Percentiles rank a stretch among this genome's conserved stretches.
These are phyloP conservation scores for Mimas tiliae DNA, from an alignment of 2,888 invertebrate genomes.

Conservation along the genomic window DNA sequence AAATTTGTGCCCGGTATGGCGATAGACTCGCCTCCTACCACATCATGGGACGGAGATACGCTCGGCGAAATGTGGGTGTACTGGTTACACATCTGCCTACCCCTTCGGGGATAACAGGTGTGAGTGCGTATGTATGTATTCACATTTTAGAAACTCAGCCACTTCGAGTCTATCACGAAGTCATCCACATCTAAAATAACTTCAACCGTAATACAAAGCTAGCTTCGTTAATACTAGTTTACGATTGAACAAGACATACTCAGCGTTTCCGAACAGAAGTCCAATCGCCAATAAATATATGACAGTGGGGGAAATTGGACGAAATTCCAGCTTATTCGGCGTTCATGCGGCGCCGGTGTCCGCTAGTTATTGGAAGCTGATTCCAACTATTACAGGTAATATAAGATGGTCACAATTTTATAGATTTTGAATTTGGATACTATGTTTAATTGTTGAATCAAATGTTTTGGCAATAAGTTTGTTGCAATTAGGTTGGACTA, in stretches of 20 bases:
- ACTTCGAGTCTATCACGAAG: neutral
- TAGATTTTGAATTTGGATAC: neutral
- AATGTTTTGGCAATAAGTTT: no score
- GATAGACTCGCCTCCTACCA: no score
- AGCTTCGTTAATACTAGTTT: conserved; percentile 27
- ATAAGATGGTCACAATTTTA: neutral
- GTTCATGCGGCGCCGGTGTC: conserved; percentile 38
- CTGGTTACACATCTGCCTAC: no score
- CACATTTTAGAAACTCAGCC: no score
- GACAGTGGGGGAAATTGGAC: conserved; percentile 73
- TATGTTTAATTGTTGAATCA: no score
- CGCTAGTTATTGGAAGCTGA: conserved; percentile 32
- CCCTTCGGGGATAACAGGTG: no score
- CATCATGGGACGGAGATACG: no score
- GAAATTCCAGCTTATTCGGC: conserved; percentile 67
- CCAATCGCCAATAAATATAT: conserved; percentile 71
- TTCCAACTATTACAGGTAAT: conserved; percentile 4
- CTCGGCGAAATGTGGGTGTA: no score
- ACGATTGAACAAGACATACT: conserved; percentile 44
- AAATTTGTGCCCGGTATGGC: no score
- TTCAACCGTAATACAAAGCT: neutral
- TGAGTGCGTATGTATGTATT: no score
- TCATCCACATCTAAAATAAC: neutral
- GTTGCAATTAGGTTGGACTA: no score
- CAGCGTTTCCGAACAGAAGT: conserved; percentile 55